Base-by-base conservation (phyloP, 2,888 invertebrate genomes). In the Cenopis cana region DNA sequence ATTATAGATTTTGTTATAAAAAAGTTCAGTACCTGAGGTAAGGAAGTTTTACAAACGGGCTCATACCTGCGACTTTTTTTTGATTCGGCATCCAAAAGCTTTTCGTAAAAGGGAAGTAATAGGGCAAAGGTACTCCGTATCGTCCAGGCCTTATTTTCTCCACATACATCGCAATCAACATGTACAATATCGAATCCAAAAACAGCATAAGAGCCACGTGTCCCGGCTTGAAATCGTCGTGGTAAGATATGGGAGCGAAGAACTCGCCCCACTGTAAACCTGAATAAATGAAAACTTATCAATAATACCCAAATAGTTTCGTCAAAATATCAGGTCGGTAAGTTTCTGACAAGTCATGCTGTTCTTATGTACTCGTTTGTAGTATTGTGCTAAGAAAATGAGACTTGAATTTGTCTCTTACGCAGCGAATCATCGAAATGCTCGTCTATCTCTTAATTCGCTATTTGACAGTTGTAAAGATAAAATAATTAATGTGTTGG, bases 71-170 rank as follows among this genome's bases (percentile, higher is more conserved):
- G 55, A 83, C 77, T 81, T 82, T 89, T 29, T 76, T 81, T 73
- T 80, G 89, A 72, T 85, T 86, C 6, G 91, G 88, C 60, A 80
- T 82, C 96, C 96, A 96, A 81, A 94, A 96, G 14, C 84, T 87
- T 68, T 93, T 90, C 0, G 95, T 95, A 61, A 97, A 95, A 0
- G 96, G 96, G 81, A 98, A 98, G 81, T 98, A 96, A 95, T 97
- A 98, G 9, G 96, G 96, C 73, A 96, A 94, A 0, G 97, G 96
- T 0, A 98, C 96, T 2, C 98, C 98, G 84, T 95, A 98, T 70
- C 96, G 95, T 3, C 98, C 98, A 0, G 98, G 98, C 73, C 96
- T 95, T 61, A 98, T 95, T 74, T 97, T 97, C 87, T 98, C 98
- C 36, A 98, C 93, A 81, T 98, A 99, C 87, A 98, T 93, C 0